A percentile compares a stretch with the other conserved stretches of the same genome.
phyloP scores from a whole-genome alignment of 2,888 invertebrate genomes.

The Parascotia fuliginaria region DNA sequence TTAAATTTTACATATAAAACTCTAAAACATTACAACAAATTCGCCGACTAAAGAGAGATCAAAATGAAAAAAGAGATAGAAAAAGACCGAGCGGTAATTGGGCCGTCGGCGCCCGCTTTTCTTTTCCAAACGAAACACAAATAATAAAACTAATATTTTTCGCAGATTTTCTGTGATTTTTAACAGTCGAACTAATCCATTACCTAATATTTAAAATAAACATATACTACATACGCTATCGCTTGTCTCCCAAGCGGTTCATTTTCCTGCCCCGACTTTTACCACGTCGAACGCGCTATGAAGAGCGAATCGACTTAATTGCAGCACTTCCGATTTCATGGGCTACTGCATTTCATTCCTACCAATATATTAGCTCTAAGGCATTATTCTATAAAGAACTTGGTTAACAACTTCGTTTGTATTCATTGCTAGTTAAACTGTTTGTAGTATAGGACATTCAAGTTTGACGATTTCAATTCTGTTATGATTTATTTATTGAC shows the following conservation, averaged over 20 bases:
- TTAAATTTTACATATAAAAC: no score
- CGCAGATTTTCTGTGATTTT: no score
- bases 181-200: neutral
- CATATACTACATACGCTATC: conserved; percentile 10
- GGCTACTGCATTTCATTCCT: conserved; percentile 37
- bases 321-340: conserved; percentile 61
- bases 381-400: conserved; percentile 2
- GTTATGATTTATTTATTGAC: no score
- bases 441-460: no score
- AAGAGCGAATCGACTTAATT: conserved; percentile 64
- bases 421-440: neutral
- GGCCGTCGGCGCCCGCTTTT: no score
- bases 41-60: no score
- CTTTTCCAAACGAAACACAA: no score
- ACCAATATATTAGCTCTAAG: conserved; percentile 27
- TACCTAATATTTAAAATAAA: neutral
- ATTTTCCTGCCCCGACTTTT: conserved; percentile 43
- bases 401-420: neutral
- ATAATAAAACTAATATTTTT: no score
- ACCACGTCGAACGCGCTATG: conserved; percentile 53
- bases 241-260: conserved; percentile 6
- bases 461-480: no score
- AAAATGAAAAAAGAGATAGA: no score
- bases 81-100: no score
- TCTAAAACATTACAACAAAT: no score